A percentile compares a stretch with the other conserved stretches of the same genome.
phyloP scores from a whole-genome alignment of 2,113 vertebrate species.

The Phaethornis superciliosus region DNA sequence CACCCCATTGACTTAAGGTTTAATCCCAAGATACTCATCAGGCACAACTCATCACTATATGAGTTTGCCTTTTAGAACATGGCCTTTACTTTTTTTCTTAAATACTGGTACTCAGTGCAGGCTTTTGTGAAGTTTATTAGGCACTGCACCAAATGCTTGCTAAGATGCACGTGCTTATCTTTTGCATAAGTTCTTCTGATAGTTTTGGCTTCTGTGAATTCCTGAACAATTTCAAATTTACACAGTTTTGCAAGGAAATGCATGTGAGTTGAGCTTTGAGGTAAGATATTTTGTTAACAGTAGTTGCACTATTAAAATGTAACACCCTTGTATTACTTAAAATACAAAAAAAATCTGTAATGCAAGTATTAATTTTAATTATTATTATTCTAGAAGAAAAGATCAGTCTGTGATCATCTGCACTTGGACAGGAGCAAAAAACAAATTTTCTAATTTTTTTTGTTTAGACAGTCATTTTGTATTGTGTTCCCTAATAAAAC shows the following conservation, averaged over 20 bases:
- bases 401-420: background rate
- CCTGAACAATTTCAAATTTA: background rate
- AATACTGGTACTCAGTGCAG: background rate
- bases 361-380: background rate
- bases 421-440: background rate
- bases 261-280: background rate
- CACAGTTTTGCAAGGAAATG: background rate
- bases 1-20: background rate
- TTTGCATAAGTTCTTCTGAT: background rate
- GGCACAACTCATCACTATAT: background rate
- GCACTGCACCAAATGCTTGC: background rate
- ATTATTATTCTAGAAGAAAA: background rate
- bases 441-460: background rate
- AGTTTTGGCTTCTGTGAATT: background rate
- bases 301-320: background rate
- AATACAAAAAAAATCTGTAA: background rate
- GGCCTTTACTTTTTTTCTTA: slow-evolving; percentile 20
- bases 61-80: slow-evolving; percentile 20
- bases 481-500: background rate
- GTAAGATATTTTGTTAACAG: background rate
- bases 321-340: background rate
- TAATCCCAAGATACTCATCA: background rate
- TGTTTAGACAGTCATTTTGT: background rate
- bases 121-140: slow-evolving; percentile 22
- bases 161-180: background rate